A percentile compares a stretch with the other conserved stretches of the same genome.
Evolutionary conservation across 1,140 invertebrate species (phyloP).

Genomic region (Mya arenaria): DNA sequence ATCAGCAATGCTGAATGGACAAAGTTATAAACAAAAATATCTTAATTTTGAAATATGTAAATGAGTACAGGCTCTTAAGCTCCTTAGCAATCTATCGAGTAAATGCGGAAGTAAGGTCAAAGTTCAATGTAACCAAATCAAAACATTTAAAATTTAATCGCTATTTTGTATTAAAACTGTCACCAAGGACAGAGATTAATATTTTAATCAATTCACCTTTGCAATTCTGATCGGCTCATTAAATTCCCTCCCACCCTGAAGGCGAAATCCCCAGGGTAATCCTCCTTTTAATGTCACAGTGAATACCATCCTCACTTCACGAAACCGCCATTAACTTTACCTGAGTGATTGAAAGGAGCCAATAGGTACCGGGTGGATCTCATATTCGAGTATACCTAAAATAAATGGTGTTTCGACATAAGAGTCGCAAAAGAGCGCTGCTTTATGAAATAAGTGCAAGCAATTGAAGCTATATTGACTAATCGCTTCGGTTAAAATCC

Average conservation of each 20-base stretch:
- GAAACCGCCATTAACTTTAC: conserved; percentile 75
- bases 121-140: too few species aligned
- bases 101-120: too few species aligned
- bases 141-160: too few species aligned
- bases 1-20: too few species aligned
- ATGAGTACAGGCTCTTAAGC: too few species aligned
- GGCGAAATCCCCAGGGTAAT: conserved; percentile 94
- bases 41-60: too few species aligned
- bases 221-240: conserved; percentile 75
- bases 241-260: conserved; percentile 85
- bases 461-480: too few species aligned
- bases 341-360: conserved; percentile 22
- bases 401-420: neutral
- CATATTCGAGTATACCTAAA: neutral
- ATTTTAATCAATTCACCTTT: conserved; percentile 78
- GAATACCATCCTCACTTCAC: conserved; percentile 74
- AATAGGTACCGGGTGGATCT: neutral
- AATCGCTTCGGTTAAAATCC: too few species aligned
- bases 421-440: neutral
- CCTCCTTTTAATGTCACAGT: conserved; percentile 86
- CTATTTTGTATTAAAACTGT: too few species aligned
- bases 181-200: too few species aligned
- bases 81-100: too few species aligned
- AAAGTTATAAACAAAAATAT: too few species aligned
- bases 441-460: neutral